Evolutionary conservation across 1,140 invertebrate genomes (phyloP).

Genomic region (Pentalonia nigronervosa): DNA sequence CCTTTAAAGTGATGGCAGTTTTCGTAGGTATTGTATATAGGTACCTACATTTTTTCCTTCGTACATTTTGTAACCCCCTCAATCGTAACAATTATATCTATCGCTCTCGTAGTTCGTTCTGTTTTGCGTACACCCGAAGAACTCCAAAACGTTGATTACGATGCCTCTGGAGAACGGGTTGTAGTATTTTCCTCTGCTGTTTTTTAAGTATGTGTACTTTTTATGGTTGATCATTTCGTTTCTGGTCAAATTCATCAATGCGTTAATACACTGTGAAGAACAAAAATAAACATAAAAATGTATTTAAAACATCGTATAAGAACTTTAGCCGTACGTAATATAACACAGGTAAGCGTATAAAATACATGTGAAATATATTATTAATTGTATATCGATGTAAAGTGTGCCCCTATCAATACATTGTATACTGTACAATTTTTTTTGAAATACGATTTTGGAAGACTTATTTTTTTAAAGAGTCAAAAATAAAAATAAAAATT

Average conservation of each 20-base stretch:
- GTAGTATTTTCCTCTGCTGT: conserved; percentile 84
- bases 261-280: conserved; percentile 76
- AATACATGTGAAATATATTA: not conserved
- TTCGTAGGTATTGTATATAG: not conserved
- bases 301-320: not conserved
- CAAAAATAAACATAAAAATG: not conserved
- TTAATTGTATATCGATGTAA: not conserved
- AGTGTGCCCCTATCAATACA: not conserved
- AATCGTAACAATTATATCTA: conserved; percentile 23
- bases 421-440: not conserved
- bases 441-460: not conserved
- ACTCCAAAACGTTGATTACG: conserved; percentile 86
- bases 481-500: too few relatives aligned
- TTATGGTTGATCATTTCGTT: conserved; percentile 95
- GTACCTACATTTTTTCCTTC: not conserved
- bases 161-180: conserved; percentile 90
- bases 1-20: not conserved
- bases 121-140: conserved; percentile 67
- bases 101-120: not conserved
- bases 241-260: conserved; percentile 90
- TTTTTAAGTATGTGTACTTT: conserved; percentile 85
- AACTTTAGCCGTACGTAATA: not conserved
- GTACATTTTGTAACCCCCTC: not conserved
- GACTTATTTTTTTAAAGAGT: not conserved
- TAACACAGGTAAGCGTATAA: not conserved